phyloP scores from a whole-genome alignment of 2,888 invertebrate species.

The Agrypnus murinus region DNA sequence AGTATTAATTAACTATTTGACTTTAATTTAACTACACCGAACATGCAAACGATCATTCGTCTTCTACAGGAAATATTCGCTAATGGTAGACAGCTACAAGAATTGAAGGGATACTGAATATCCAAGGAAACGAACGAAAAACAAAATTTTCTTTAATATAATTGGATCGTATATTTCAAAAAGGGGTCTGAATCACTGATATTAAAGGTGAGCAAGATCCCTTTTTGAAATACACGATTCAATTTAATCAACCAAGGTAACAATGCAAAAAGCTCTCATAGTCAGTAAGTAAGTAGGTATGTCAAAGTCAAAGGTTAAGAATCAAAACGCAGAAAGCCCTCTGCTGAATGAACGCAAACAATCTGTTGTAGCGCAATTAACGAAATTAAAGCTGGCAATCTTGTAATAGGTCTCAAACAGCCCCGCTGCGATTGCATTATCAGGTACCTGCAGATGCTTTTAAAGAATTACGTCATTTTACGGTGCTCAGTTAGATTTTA shows the following conservation, averaged over 20 bases:
- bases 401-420: slow-evolving; percentile 23
- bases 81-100: too few relatives aligned
- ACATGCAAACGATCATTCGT: too few relatives aligned
- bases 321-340: slow-evolving; percentile 20
- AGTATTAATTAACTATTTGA: too few relatives aligned
- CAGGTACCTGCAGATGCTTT: slow-evolving; percentile 30
- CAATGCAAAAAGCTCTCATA: slow-evolving; percentile 19
- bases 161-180: too few relatives aligned
- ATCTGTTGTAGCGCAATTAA: slow-evolving; percentile 33
- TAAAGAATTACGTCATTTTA: slow-evolving; percentile 33
- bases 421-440: slow-evolving; percentile 31
- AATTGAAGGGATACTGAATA: too few relatives aligned
- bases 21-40: too few relatives aligned
- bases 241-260: slow-evolving; percentile 25
- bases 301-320: slow-evolving; percentile 26
- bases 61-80: too few relatives aligned
- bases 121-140: too few relatives aligned
- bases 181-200: too few relatives aligned
- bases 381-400: slow-evolving; percentile 33
- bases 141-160: too few relatives aligned
- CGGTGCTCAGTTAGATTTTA: slow-evolving; percentile 24
- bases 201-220: too few relatives aligned
- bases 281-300: slow-evolving; percentile 1
- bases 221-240: too few relatives aligned
- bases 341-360: slow-evolving; percentile 19